Percentiles rank a stretch among this genome's conserved stretches.
Conservation (phyloP, 2,113 vertebrate genomes). For the Centropus bengalensis region DNA sequence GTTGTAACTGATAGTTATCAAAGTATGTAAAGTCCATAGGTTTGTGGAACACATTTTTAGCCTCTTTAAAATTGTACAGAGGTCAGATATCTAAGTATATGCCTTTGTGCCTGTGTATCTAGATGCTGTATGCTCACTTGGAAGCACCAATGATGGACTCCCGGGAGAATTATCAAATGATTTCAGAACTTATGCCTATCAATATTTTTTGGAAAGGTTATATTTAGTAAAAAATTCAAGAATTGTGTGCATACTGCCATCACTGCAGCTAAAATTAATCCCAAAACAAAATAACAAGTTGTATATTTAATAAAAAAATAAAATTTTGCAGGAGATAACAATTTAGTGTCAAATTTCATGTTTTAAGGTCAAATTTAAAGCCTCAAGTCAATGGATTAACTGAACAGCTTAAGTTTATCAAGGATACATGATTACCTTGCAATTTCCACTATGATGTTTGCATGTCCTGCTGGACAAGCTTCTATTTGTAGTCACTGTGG, state of each 20-base stretch:
- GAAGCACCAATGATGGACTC: background rate
- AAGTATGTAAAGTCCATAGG: background rate
- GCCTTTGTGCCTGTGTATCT: background rate
- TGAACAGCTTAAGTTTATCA: background rate
- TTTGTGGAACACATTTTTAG: background rate
- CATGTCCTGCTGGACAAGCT: background rate
- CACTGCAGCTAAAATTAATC: background rate
- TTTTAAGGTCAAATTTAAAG: background rate
- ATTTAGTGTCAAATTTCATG: background rate
- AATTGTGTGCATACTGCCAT: background rate
- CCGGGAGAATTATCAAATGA: background rate
- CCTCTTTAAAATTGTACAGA: background rate
- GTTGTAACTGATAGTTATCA: background rate
- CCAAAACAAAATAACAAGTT: background rate
- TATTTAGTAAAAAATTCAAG: background rate
- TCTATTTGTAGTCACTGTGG: background rate
- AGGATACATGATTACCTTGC: background rate
- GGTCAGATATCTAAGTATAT: background rate
- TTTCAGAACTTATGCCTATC: background rate
- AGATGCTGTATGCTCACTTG: background rate
- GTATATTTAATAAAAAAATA: background rate
- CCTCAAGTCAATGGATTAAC: background rate
- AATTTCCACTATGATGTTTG: background rate
- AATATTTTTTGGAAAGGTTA: background rate
- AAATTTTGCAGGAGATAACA: background rate